Evolutionary conservation across 2,888 invertebrate species (phyloP).

Genomic region (Drosophila kambysellisi): DNA sequence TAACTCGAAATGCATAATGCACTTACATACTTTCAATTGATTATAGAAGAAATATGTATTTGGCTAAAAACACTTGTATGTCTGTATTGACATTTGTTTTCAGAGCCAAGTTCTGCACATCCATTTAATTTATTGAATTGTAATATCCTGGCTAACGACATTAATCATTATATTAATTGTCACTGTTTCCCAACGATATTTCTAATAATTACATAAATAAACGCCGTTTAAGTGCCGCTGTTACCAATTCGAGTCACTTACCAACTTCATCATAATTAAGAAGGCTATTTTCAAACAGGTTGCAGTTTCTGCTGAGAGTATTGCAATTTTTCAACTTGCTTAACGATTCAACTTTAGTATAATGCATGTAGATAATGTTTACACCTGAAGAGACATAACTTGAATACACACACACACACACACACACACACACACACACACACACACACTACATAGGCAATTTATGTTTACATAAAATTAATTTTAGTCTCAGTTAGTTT

Average conservation of each 20-base stretch:
- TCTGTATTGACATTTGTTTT: neutral
- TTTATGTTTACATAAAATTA: slow-evolving; percentile 2
- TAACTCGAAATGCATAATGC: neutral
- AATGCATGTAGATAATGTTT: neutral
- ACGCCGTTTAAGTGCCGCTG: neutral
- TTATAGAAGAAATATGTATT: neutral
- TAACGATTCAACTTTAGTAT: neutral
- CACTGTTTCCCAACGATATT: neutral
- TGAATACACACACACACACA: neutral
- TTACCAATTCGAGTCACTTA: neutral
- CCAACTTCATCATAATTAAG: neutral
- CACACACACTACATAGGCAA: neutral
- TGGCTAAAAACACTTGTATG: neutral
- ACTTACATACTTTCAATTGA: neutral
- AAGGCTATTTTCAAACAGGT: neutral
- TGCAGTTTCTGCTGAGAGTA: neutral
- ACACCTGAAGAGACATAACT: slow-evolving; percentile 4
- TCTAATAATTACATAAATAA: neutral
- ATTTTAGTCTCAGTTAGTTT: slow-evolving; percentile 18
- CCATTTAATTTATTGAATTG: neutral
- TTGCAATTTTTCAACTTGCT: slow-evolving; percentile 2
- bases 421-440: neutral
- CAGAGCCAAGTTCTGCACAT: neutral
- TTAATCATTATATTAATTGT: neutral
- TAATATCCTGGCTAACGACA: neutral